Base-by-base conservation (phyloP, 2,797 vertebrate species). In the Lepus townsendii region DNA sequence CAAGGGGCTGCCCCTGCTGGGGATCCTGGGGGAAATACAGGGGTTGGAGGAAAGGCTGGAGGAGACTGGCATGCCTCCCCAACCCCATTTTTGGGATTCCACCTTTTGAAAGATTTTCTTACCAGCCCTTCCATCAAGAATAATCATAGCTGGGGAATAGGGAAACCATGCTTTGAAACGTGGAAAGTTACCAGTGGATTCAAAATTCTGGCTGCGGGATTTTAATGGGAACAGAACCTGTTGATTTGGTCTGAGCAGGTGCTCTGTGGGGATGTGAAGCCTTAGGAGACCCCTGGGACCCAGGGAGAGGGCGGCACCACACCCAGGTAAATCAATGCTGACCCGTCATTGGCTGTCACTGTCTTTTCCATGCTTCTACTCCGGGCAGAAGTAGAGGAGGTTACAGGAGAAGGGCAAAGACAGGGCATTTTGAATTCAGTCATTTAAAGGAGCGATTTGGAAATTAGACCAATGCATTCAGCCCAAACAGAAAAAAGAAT, bases 31-130 rank as follows among this genome's bases (percentile, higher is more conserved):
- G 79, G 76, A 95, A 88, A 50, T 52, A 60, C 57, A 47, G 8
- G 42, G 8, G 42, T 16, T 19, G 54, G 38, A 80, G 20, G n/a
- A 93, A 94, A 77, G 27, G 30, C n/a, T 35, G 73, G 60, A 88
- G 62, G 60, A 84, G 76, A 91, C 30, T 62, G 13, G 62, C 72
- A 85, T 13, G 68, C 16, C 42, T 4, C 42, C 42, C 42, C 42
- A 8, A 8, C 42, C 42, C 22, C 54, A 54, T 57, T 57, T 62
- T 84, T 83, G 50, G 38, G 13, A 54, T 62, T 72, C 52, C 24
- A 52, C 4, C 42, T 90, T 92, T 94, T 78, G 80, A 96, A 97
- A 84, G 35, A 71, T 71, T 83, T 93, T 42, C 10, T 92, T 89
- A 30, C 38, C 54, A 62, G 30, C 24, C 69, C 35, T n/a, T 83